A percentile compares a stretch with the other conserved stretches of the same genome.
Evolutionary conservation across 1,140 invertebrate genomes (phyloP).

Genomic region (Theocolax elegans): DNA sequence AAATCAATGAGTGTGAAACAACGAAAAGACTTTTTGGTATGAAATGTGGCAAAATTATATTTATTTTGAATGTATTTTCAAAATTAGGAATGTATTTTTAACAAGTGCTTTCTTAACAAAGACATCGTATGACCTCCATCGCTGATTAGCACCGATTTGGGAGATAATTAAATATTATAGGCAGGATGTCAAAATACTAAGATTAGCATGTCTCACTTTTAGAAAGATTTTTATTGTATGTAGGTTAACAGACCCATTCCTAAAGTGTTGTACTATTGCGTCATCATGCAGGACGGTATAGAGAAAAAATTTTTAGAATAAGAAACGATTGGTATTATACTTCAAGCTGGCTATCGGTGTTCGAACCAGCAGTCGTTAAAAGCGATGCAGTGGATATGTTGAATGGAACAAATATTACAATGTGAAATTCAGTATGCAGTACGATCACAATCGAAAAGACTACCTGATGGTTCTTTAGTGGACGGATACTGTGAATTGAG

Average conservation of each 20-base stretch:
- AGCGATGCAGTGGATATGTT: too few species aligned
- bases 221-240: background rate
- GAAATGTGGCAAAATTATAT: too few species aligned
- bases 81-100: too few species aligned
- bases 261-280: background rate
- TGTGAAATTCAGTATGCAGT: background rate
- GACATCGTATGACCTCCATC: too few species aligned
- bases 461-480: background rate
- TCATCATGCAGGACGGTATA: background rate
- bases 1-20: background rate
- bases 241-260: background rate
- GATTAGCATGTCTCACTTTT: too few species aligned
- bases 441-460: background rate
- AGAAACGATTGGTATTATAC: background rate
- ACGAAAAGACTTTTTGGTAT: too few species aligned
- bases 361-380: background rate
- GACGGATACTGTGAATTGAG: background rate
- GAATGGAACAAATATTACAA: too few species aligned
- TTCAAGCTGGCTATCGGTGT: background rate
- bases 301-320: background rate
- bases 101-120: too few species aligned
- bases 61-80: too few species aligned
- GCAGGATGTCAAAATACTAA: background rate
- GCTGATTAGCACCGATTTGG: too few species aligned
- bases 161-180: conserved; percentile 5